Evolutionary conservation across 1,140 invertebrate genomes (phyloP), one percentile per base, ranked within the genome.

Genomic region (Pogonomyrmex californicus): DNA sequence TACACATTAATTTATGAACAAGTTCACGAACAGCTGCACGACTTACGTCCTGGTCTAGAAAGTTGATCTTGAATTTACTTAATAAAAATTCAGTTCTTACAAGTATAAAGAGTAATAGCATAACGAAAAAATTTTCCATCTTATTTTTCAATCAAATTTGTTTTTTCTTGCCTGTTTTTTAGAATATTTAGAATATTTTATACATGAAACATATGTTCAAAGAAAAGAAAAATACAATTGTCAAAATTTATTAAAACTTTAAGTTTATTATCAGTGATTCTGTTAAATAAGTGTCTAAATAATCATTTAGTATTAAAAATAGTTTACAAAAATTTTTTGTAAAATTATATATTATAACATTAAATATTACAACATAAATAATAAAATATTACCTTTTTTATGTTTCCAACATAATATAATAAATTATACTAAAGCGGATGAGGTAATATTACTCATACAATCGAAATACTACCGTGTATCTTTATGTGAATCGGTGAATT

Each of bases 11-110:
- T 33, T 23, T 58, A 33, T 58, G 23, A 71, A 82, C 51, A 17
- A 71, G 66, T 82, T 82, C 71, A 41, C 41, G 38, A 38, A 81
- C 9, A 70, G 9, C 44, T 30, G 23, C 7, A 23, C 23, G 30
- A 71, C 36, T 82, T 60, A 71, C 41, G 17, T 82, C 5, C 54
- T 17, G 30, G 2, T 71, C 71, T 82, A 54, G 79, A 82, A 82
- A 82, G 66, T 81, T 36, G 65, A 36, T 71, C 78, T 70, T 82
- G 65, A 82, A 71, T 41, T 58, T 71, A 51, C 51, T 23, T 5
- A 54, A 82, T 71, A 23, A 82, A 41, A 60, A 82, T 82, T 10
- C 41, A 47, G 6, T 3, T 7, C 10, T 12, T 36, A 36, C n/a
- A 54, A 1, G 6, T 23, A 23, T 23, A 23, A 23, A 23, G 0